Evolutionary conservation across 37 sponge, comb jelly and placozoan species (phyloP).

Genomic region (Cliona cf. orientalis): DNA sequence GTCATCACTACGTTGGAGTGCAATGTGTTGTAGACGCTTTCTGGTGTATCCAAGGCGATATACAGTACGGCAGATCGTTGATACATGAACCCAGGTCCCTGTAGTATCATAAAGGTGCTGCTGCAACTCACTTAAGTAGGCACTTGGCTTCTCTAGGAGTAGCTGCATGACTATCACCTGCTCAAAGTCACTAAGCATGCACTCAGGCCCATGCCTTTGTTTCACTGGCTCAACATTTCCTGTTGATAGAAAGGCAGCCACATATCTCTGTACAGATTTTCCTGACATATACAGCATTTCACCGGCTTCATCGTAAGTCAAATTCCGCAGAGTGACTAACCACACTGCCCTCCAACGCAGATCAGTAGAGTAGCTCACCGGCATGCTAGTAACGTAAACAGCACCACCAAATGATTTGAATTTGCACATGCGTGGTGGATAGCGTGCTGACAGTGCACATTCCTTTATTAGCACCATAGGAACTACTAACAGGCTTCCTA

Average conservation of each 20-base stretch:
- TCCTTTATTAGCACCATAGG: no score
- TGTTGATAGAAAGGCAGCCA: constrained; percentile 1
- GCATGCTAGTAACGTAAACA: no score
- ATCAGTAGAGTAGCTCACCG: no score
- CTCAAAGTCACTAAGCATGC: neutral
- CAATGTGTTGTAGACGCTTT: neutral
- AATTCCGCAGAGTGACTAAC: neutral
- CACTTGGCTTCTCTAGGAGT: neutral
- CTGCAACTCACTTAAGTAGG: constrained; percentile 4
- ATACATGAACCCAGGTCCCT: neutral
- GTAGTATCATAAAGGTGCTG: neutral
- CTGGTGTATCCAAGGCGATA: neutral
- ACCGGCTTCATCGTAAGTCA: neutral
- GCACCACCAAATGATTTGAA: no score
- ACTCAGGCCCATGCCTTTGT: neutral
- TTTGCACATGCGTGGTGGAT: no score
- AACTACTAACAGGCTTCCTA: no score
- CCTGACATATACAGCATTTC: neutral
- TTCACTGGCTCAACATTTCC: neutral
- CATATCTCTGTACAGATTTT: neutral
- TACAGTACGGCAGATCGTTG: constrained; percentile 1
- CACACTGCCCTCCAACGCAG: constrained; percentile 7
- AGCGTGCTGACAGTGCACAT: no score
- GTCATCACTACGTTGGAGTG: neutral
- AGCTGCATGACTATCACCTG: neutral